Base-by-base conservation (phyloP, 2,888 invertebrate species). In the Leistus spinibarbis region DNA sequence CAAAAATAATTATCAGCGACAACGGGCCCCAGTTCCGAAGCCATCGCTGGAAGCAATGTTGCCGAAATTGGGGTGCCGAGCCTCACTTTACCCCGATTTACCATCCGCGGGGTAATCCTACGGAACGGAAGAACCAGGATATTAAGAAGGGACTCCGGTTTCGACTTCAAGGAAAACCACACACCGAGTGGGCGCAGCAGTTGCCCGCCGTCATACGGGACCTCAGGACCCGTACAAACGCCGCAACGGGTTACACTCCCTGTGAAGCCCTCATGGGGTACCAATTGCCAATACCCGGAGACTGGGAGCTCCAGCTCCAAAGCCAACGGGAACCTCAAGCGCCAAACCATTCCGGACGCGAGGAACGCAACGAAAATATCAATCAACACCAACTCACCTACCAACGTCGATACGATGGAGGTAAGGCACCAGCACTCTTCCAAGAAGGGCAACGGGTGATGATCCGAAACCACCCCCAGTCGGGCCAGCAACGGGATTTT, bases 71-170 rank as follows among this genome's bases (percentile, higher is more conserved):
- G 71, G 57, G 67, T n/a, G 23, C 53, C 1, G 24, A 65, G 13
- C 10, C 10, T 5, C 13, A 56, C 0, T 76, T 76, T 0, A 81
- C 79, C 0, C 69, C 80, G 0, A 76, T 76, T 0, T 80, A 81
- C 27, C 80, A 80, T 53, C 78, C 79, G 0, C 76, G 73, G 13
- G 79, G 79, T 3, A 80, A 80, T 54, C 78, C 79, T 9, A 76
- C 77, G 1, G 78, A 81, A 66, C 23, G 79, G n/a, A 70, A 78
- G 2, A 80, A 79, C 27, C 80, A 80, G 40, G 79, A 79, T 17
- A 76, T 81, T 3, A 81, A 80, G 54, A 79, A 79, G 68, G 78
- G 78, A 0, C 69, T 81, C 0, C 77, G 79, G 1, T 56, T 78
- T 0, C 71, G 65, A 1, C 69, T 80, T 1, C 24, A 69, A 16